Evolutionary conservation across 2,113 vertebrate species (phyloP).

Genomic region (Meleagris gallopavo): DNA sequence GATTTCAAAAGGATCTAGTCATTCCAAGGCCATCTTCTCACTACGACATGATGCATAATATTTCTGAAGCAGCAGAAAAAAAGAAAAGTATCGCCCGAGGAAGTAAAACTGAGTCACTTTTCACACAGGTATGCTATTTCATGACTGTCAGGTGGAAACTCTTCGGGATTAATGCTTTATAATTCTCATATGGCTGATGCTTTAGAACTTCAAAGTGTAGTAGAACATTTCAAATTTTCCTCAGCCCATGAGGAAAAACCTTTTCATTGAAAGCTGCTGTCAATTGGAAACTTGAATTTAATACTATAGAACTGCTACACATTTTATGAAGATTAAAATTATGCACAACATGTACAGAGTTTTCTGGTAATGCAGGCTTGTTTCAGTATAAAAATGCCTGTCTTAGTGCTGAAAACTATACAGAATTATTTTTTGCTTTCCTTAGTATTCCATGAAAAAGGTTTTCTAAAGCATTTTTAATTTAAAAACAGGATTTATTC

Average conservation of each 20-base stretch:
- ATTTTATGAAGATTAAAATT: slow-evolving; percentile 79
- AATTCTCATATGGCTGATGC: slow-evolving; percentile 80
- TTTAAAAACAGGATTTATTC: slow-evolving; percentile 49
- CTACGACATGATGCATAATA: slow-evolving; percentile 68
- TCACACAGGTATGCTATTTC: slow-evolving; percentile 78
- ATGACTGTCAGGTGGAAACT: slow-evolving; percentile 80
- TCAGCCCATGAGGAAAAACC: slow-evolving; percentile 79
- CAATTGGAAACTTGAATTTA: slow-evolving; percentile 78
- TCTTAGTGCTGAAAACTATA: neutral
- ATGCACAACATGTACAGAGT: slow-evolving; percentile 66
- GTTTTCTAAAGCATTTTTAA: neutral
- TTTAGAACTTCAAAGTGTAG: slow-evolving; percentile 83
- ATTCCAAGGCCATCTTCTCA: slow-evolving; percentile 71
- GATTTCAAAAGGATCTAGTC: slow-evolving; percentile 68
- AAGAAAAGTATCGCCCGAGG: slow-evolving; percentile 75
- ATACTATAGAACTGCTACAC: slow-evolving; percentile 72
- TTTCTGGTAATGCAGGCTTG: slow-evolving; percentile 46
- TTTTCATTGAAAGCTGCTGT: slow-evolving; percentile 79
- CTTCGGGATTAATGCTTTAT: slow-evolving; percentile 83
- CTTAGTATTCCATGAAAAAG: slow-evolving; percentile 37
- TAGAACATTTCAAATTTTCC: slow-evolving; percentile 83
- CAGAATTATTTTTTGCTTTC: slow-evolving; percentile 24
- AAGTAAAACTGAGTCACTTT: slow-evolving; percentile 77
- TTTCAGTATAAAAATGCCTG: slow-evolving; percentile 24
- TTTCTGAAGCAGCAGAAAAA: slow-evolving; percentile 75